Evolutionary conservation across 2,888 invertebrate species (phyloP).

Genomic region (Adineta ricciae): DNA sequence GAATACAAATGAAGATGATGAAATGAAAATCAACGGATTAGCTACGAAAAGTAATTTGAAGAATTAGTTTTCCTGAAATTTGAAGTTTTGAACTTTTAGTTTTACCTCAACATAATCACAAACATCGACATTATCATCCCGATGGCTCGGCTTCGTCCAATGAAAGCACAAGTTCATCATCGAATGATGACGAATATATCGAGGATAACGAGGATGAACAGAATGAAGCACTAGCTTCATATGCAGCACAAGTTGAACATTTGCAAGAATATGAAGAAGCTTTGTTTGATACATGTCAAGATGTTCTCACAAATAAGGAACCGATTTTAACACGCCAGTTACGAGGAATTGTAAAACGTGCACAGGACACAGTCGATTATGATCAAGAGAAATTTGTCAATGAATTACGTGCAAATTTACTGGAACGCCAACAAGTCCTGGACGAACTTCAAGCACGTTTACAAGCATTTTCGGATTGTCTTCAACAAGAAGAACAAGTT

Average conservation of each 20-base stretch:
- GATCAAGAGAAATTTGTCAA: conserved; percentile 19
- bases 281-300: neutral
- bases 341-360: neutral
- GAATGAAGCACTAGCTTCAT: neutral
- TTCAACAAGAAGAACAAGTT: conserved; percentile 7
- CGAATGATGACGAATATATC: too few species aligned
- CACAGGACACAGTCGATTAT: neutral
- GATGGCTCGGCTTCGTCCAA: too few species aligned
- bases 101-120: too few species aligned
- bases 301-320: neutral
- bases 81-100: neutral
- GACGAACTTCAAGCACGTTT: neutral
- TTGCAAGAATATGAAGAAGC: conserved; percentile 20
- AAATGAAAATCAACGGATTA: neutral
- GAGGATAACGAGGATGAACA: neutral
- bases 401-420: neutral
- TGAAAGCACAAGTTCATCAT: too few species aligned
- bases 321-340: neutral
- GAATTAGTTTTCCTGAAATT: neutral
- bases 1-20: neutral
- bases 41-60: neutral
- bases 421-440: neutral
- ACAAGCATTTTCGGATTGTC: neutral
- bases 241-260: conserved; percentile 11
- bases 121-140: too few species aligned